A percentile compares a stretch with the other conserved stretches of the same genome.
Evolutionary conservation across 1,140 invertebrate genomes (phyloP).

Genomic region (Onthophagus taurus): DNA sequence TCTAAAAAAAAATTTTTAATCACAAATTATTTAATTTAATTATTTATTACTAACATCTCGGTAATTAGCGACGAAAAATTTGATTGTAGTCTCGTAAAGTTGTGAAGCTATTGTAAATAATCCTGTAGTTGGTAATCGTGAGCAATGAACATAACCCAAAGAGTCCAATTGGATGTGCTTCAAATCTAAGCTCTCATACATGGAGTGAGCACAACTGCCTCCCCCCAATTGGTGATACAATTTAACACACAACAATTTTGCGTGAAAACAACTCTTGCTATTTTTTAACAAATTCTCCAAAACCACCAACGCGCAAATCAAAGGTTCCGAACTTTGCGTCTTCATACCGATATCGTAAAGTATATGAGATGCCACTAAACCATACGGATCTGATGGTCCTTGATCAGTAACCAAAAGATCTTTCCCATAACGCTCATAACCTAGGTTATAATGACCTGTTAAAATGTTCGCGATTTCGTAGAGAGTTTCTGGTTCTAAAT

Average conservation of each 20-base stretch:
- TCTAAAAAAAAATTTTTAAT: slow-evolving; percentile 43
- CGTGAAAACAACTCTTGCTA: slow-evolving; percentile 69
- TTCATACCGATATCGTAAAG: slow-evolving; percentile 59
- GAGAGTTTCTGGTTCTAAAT: slow-evolving; percentile 40
- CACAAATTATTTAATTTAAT: slow-evolving; percentile 1
- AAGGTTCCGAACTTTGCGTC: slow-evolving; percentile 46
- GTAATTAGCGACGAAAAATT: slow-evolving; percentile 79
- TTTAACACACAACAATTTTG: slow-evolving; percentile 62
- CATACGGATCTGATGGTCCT: slow-evolving; percentile 64
- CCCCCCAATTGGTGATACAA: slow-evolving; percentile 65
- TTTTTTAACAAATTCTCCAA: slow-evolving; percentile 59
- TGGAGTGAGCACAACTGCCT: slow-evolving; percentile 53
- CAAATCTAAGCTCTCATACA: slow-evolving; percentile 68
- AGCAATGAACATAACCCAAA: slow-evolving; percentile 72
- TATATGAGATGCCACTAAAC: slow-evolving; percentile 65
- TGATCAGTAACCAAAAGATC: slow-evolving; percentile 49
- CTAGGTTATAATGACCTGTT: slow-evolving; percentile 45
- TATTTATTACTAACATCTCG: slow-evolving; percentile 59
- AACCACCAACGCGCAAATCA: slow-evolving; percentile 55
- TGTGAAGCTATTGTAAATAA: slow-evolving; percentile 53
- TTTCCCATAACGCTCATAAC: slow-evolving; percentile 39
- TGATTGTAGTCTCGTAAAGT: slow-evolving; percentile 61
- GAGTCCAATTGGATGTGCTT: slow-evolving; percentile 94
- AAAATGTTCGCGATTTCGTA: slow-evolving; percentile 43
- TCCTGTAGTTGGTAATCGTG: slow-evolving; percentile 58